Percentiles rank a stretch among this genome's conserved stretches.
Evolutionary conservation across 2,888 invertebrate species (phyloP).

Genomic region (Arctia plantaginis): DNA sequence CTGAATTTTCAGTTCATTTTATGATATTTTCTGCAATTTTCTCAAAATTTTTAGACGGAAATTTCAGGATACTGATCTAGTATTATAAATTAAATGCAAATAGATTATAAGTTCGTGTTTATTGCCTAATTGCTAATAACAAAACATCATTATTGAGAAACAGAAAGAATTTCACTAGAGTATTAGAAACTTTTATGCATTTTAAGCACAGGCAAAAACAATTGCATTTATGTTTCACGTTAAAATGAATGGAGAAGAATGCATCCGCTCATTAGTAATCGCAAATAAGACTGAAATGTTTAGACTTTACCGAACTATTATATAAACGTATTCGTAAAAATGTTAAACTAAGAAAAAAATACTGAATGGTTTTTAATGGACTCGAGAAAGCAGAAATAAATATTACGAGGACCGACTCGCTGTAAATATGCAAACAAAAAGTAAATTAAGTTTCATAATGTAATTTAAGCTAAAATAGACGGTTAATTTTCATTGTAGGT

Average conservation of each 20-base stretch:
- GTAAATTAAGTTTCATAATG: conserved; percentile 41
- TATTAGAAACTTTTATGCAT: conserved; percentile 8
- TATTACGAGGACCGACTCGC: conserved; percentile 38
- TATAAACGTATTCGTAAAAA: conserved; percentile 46
- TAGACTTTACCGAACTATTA: conserved; percentile 45
- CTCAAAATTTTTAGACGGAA: background rate
- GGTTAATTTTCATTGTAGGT: conserved; percentile 48
- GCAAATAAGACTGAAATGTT: conserved; percentile 64
- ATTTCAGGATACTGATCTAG: conserved; percentile 34
- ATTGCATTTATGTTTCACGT: conserved; percentile 35
- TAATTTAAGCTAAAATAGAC: conserved; percentile 42
- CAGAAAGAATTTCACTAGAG: background rate
- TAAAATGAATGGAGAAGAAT: conserved; percentile 30
- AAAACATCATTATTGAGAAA: background rate
- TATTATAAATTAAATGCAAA: conserved; percentile 47
- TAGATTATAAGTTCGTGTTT: conserved; percentile 31
- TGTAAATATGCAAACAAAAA: conserved; percentile 42
- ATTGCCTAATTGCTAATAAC: conserved; percentile 38
- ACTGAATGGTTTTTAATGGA: conserved; percentile 32
- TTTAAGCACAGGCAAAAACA: conserved; percentile 13
- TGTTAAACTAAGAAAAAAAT: conserved; percentile 37
- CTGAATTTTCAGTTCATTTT: background rate
- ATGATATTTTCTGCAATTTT: background rate
- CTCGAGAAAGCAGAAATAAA: conserved; percentile 41
- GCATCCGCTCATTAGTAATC: conserved; percentile 53